Conservation (phyloP, 2,888 invertebrate species). For the Lithosia quadra region DNA sequence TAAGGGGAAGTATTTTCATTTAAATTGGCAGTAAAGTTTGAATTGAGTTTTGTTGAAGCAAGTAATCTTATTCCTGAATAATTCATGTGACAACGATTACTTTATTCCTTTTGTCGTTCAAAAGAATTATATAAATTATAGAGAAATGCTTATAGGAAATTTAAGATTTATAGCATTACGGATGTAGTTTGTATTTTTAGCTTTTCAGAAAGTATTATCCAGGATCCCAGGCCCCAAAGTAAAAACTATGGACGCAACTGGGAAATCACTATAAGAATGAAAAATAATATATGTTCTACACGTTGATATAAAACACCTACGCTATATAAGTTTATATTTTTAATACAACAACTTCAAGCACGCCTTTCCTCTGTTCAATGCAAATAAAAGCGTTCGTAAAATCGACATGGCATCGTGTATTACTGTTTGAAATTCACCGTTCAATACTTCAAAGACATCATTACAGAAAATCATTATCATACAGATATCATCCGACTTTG, state of each 20-base stretch:
- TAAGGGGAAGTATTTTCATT: slow-evolving; percentile 69
- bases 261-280: too few species aligned
- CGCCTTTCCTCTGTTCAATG: slow-evolving; percentile 72
- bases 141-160: background rate
- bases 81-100: slow-evolving; percentile 59
- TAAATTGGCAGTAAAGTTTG: slow-evolving; percentile 71
- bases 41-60: slow-evolving; percentile 72
- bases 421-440: slow-evolving; percentile 71
- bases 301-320: too few species aligned
- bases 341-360: slow-evolving; percentile 37
- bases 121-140: slow-evolving; percentile 19
- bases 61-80: slow-evolving; percentile 68
- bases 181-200: background rate
- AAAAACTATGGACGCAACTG: too few species aligned
- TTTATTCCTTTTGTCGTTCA: slow-evolving; percentile 49
- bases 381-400: slow-evolving; percentile 71
- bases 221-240: too few species aligned
- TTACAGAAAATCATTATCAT: slow-evolving; percentile 69
- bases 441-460: slow-evolving; percentile 75
- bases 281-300: too few species aligned
- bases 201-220: background rate
- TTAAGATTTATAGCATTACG: background rate
- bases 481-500: slow-evolving; percentile 57
- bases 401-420: slow-evolving; percentile 68
- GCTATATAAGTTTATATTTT: slow-evolving; percentile 6